Evolutionary conservation across 2,113 vertebrate species (phyloP).

Genomic region (Vimba vimba): DNA sequence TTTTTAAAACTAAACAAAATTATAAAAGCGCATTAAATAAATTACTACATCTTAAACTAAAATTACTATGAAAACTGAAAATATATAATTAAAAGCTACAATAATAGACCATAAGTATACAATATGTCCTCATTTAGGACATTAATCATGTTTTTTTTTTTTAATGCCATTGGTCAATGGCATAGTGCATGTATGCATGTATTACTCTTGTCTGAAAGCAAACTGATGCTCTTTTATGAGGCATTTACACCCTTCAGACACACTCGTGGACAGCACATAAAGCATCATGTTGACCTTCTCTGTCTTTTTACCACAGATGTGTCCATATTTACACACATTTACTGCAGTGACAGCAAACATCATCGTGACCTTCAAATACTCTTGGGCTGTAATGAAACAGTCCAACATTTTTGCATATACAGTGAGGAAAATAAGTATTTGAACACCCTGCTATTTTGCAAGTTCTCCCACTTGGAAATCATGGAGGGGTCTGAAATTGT

Average conservation of each 20-base stretch:
- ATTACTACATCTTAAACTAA: background rate
- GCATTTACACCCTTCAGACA: background rate
- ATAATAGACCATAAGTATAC: background rate
- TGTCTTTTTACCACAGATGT: background rate
- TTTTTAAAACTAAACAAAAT: too few species aligned
- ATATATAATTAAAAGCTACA: background rate
- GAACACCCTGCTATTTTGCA: too few species aligned
- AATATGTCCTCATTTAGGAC: background rate
- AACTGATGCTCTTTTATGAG: background rate
- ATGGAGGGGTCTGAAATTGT: too few species aligned
- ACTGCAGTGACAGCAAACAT: background rate
- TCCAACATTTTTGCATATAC: background rate
- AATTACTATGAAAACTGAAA: background rate
- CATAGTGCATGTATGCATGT: background rate
- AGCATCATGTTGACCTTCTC: background rate
- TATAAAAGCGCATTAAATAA: background rate
- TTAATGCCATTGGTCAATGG: background rate
- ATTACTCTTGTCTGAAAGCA: background rate
- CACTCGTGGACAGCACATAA: background rate
- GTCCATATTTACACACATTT: background rate
- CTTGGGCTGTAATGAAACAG: background rate
- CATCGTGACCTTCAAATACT: background rate
- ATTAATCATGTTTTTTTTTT: background rate
- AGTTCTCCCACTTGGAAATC: too few species aligned
- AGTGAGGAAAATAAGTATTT: too few species aligned